Evolutionary conservation across 2,113 vertebrate species (phyloP), one percentile per base, ranked within the genome.

Genomic region (Protomyctophum bolini): DNA sequence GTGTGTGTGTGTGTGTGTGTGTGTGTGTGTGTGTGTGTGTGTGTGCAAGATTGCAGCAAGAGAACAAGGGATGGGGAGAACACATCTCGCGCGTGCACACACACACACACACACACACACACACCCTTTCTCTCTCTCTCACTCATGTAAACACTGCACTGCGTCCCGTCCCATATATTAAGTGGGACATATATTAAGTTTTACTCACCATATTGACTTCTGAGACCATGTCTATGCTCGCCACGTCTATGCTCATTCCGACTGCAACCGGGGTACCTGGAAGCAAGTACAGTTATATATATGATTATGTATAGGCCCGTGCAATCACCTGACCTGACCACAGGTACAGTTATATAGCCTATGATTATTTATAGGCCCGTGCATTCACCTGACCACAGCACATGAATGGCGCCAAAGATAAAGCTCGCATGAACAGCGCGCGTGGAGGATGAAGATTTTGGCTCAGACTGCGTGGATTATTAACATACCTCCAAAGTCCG

Each of bases 171-270:
- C n/a, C n/a, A n/a, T n/a, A n/a, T n/a, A n/a, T n/a, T n/a, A n/a
- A n/a, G n/a, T n/a, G n/a, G n/a, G n/a, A n/a, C n/a, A n/a, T n/a
- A n/a, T n/a, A n/a, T n/a, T 41, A 57, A 51, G 72, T 65, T 9
- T 21, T 83, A 94, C 96, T 97, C 90, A 97, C 96, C 96, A 97
- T 98, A 90, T 97, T 98, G 92, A 98, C 96, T 94, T 98, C 96
- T 69, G 96, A 98, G 68, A 97, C 96, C 95, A 96, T 97, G 92
- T 98, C 96, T 82, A 97, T 98, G 89, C 95, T 98, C 58, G 96
- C 96, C 86, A 98, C 96, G 86, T 98, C 96, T 87, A 98, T 97
- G 89, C 95, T 97, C 96, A 97, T 97, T 62, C 96, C 96, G 55
- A 97, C 96, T 83, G 94, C 94, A 75, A 97, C 96, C 5, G 96